Percentiles rank a stretch among this genome's conserved stretches.
Evolutionary conservation across 2,113 vertebrate genomes (phyloP).

Genomic region (Phoxinus phoxinus): DNA sequence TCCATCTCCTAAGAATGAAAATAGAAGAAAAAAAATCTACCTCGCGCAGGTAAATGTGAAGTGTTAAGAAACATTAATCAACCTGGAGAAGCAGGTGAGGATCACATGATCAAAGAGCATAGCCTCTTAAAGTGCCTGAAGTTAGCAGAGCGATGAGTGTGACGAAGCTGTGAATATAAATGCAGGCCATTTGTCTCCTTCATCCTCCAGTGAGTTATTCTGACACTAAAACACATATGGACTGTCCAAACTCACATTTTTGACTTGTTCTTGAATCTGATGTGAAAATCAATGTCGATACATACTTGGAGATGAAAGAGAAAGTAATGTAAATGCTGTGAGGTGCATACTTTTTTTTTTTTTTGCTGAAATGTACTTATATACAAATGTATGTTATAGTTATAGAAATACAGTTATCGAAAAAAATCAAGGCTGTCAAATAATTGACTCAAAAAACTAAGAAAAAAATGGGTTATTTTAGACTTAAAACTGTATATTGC

Average conservation of each 20-base stretch:
- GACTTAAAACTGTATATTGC: background rate
- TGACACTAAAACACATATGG: conserved; percentile 37
- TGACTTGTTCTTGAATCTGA: conserved; percentile 1
- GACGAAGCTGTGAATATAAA: conserved; percentile 60
- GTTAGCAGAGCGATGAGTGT: conserved; percentile 51
- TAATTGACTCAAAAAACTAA: too few species aligned
- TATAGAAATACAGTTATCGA: too few species aligned
- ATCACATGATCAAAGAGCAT: conserved; percentile 34
- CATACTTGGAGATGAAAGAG: background rate
- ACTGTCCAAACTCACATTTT: conserved; percentile 7
- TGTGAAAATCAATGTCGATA: conserved; percentile 1
- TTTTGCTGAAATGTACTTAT: too few species aligned
- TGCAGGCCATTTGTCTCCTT: conserved; percentile 62
- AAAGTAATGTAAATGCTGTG: background rate
- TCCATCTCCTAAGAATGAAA: conserved; percentile 39
- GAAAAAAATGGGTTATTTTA: too few species aligned
- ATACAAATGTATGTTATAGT: too few species aligned
- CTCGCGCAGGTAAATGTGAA: conserved; percentile 54
- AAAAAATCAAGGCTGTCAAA: too few species aligned
- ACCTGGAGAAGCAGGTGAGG: conserved; percentile 45
- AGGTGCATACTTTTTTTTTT: background rate
- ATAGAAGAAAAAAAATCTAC: conserved; percentile 54
- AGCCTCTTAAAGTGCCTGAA: conserved; percentile 50
- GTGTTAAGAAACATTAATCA: conserved; percentile 59
- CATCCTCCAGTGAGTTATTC: conserved; percentile 46